Evolutionary conservation across 2,888 invertebrate genomes (phyloP), one percentile per base, ranked within the genome.

Genomic region (Rhyacophila evoluta): DNA sequence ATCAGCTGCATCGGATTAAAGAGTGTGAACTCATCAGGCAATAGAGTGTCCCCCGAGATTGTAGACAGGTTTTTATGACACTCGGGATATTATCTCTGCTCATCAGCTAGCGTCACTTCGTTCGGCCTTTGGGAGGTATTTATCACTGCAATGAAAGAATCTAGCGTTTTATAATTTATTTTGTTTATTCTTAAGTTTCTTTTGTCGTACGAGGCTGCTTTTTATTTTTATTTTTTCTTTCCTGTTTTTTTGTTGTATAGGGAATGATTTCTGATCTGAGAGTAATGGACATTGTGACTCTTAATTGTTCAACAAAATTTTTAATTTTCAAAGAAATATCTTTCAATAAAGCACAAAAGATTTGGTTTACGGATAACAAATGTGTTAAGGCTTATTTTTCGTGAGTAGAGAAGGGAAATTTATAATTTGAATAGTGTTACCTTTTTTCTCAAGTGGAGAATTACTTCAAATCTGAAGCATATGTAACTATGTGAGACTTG

Each of bases 111-210:
- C 74, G 29, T 74, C 72, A 28, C 29, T 74, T 28, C 76, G 69
- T 8, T 33, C 19, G 25, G 55, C 55, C 55, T 55, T 68, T 69
- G 74, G 75, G 79, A 80, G 78, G 80, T 80, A 78, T 80, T 80
- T 80, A 78, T 80, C 39, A 75, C 39, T 75, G 33, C 75, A 12
- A 75, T 74, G 74, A 74, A 70, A 74, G 79, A 80, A 67, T 74
- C 41, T 79, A 73, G 79, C 38, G 38, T 72, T 74, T 19, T 55
- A 19, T 55, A 25, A 8, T 55, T 33, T 33, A 33, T 4, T 33
- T 33, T 4, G 6, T 33, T 8, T 70, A 68, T 67, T 28, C 12
- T 39, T 74, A 28, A 28, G 41, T 37, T 73, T 55, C 55, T 55
- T 78, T 70, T 72, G 19, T 74, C 36, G 15, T 38, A 28, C 29